Percentiles rank a stretch among this genome's conserved stretches.
Evolutionary conservation across 1,140 invertebrate species (phyloP).

Genomic region (Brachionus rotundiformis): DNA sequence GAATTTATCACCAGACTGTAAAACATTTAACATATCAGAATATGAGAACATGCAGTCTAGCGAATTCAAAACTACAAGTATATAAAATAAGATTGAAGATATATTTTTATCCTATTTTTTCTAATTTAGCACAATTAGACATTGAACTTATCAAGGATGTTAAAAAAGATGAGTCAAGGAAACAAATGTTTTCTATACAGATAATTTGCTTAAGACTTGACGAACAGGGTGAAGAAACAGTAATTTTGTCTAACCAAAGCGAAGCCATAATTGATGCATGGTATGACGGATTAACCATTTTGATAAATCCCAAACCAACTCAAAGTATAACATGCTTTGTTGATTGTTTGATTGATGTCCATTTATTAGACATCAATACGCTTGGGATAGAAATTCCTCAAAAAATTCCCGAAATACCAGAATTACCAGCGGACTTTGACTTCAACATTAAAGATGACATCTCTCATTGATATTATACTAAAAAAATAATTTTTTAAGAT

Average conservation of each 20-base stretch:
- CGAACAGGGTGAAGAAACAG: constrained; percentile 27
- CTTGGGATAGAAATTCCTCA: constrained; percentile 33
- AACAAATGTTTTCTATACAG: not conserved
- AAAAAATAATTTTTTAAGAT: too few species aligned
- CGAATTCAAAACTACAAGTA: constrained; percentile 23
- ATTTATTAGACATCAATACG: constrained; percentile 29
- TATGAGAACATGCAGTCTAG: constrained; percentile 11
- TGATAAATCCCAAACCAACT: constrained; percentile 42
- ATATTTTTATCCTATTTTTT: not conserved
- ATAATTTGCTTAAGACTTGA: constrained; percentile 27
- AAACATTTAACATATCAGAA: constrained; percentile 43
- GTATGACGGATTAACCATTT: constrained; percentile 33
- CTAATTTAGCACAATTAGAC: not conserved
- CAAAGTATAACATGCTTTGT: constrained; percentile 45
- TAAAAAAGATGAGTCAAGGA: constrained; percentile 24
- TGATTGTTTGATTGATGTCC: constrained; percentile 42
- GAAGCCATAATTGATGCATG: constrained; percentile 41
- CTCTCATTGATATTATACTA: too few species aligned
- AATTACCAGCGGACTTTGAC: constrained; percentile 5
- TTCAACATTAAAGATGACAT: constrained; percentile 30
- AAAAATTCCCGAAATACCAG: constrained; percentile 11
- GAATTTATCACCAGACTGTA: constrained; percentile 19
- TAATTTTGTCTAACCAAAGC: not conserved
- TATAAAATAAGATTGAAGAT: not conserved
- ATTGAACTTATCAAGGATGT: constrained; percentile 32